phyloP scores from a whole-genome alignment of 1,140 invertebrate genomes.

The Drosophila repleta region DNA sequence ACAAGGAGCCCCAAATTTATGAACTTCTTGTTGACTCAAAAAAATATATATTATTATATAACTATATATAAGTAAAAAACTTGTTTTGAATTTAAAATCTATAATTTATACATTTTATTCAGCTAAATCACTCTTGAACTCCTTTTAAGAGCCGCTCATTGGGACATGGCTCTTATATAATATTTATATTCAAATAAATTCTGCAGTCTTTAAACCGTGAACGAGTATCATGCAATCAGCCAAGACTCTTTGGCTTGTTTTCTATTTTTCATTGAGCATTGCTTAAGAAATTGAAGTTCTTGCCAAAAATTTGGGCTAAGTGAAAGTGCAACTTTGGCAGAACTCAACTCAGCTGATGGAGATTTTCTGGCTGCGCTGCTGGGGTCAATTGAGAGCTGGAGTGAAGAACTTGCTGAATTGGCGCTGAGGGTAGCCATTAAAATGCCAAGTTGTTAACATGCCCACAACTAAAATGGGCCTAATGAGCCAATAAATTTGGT shows the following conservation, averaged over 20 bases:
- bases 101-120: too few species aligned
- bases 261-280: constrained; percentile 18
- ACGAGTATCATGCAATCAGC: too few species aligned
- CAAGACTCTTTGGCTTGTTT: not conserved
- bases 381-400: constrained; percentile 1
- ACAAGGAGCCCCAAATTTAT: too few species aligned
- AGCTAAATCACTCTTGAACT: too few species aligned
- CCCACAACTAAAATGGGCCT: constrained; percentile 64
- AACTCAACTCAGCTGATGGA: not conserved
- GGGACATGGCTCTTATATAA: too few species aligned
- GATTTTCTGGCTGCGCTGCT: not conserved
- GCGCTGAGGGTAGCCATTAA: constrained; percentile 32
- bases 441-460: constrained; percentile 63
- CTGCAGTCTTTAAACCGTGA: too few species aligned
- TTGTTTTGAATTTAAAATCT: too few species aligned
- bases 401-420: constrained; percentile 13
- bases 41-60: too few species aligned
- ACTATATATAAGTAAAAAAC: too few species aligned
- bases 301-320: constrained; percentile 50
- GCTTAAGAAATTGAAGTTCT: constrained; percentile 30
- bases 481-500: constrained; percentile 71
- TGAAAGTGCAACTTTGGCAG: constrained; percentile 54
- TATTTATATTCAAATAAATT: too few species aligned
- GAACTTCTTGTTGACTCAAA: too few species aligned
- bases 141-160: too few species aligned